These are phyloP conservation scores for Pygocentrus nattereri DNA, from an alignment of 2,797 vertebrate genomes.

Conservation along the genomic window DNA sequence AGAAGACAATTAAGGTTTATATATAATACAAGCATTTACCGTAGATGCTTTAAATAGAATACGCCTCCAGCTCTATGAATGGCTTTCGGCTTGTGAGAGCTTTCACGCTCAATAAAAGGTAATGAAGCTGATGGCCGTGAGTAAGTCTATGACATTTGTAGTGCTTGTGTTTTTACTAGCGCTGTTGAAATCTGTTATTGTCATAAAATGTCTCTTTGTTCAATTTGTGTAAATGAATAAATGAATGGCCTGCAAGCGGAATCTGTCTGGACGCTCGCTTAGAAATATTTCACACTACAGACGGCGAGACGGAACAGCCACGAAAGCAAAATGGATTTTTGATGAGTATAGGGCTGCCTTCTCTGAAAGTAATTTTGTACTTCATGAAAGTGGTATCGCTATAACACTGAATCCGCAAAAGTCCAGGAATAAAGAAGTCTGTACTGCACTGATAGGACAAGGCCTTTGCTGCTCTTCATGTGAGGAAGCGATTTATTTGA, in stretches of 20 bases:
- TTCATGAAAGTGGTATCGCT: slow-evolving; percentile 48
- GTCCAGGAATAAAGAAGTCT: slow-evolving; percentile 39
- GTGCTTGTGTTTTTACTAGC: not conserved
- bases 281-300: slow-evolving; percentile 36
- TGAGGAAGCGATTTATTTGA: slow-evolving; percentile 41
- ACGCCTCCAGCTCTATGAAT: slow-evolving; percentile 30
- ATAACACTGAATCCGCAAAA: slow-evolving; percentile 34
- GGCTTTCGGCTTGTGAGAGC: slow-evolving; percentile 14
- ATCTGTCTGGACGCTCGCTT: not conserved
- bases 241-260: slow-evolving; percentile 22
- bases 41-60: slow-evolving; percentile 10
- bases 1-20: not conserved
- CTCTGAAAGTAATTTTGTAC: slow-evolving; percentile 49
- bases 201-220: not conserved
- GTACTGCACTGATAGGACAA: slow-evolving; percentile 45
- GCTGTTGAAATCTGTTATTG: slow-evolving; percentile 14
- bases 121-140: slow-evolving; percentile 20
- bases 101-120: slow-evolving; percentile 5
- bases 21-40: not conserved
- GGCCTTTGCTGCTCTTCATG: slow-evolving; percentile 40
- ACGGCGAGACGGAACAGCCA: slow-evolving; percentile 12
- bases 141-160: slow-evolving; percentile 17
- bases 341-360: slow-evolving; percentile 38
- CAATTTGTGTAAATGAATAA: slow-evolving; percentile 20
- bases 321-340: slow-evolving; percentile 47